phyloP scores from a whole-genome alignment of 2,113 vertebrate genomes.

The Paramisgurnus dabryanus region DNA sequence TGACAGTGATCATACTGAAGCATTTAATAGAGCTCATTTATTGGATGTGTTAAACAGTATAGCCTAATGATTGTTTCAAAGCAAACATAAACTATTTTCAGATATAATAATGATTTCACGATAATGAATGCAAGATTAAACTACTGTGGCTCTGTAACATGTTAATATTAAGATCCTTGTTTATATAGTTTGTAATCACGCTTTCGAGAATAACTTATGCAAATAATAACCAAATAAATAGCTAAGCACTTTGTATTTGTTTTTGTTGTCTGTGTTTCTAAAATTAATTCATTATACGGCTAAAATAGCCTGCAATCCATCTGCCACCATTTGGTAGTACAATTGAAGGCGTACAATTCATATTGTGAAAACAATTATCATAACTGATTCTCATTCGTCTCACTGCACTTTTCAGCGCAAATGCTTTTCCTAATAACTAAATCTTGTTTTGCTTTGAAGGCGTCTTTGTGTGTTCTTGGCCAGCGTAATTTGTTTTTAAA shows the following conservation, averaged over 20 bases:
- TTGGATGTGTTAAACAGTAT: not conserved
- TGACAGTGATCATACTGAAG: not conserved
- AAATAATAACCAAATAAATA: too few relatives aligned
- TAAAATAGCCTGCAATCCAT: not conserved
- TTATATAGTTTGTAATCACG: not conserved
- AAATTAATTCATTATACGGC: slow-evolving; percentile 1
- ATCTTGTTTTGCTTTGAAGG: slow-evolving; percentile 5
- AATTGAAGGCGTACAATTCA: not conserved
- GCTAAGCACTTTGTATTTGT: not conserved
- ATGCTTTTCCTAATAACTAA: not conserved
- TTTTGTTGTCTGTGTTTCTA: not conserved
- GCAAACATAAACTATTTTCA: not conserved
- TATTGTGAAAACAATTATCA: slow-evolving; percentile 1
- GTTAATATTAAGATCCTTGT: too few relatives aligned
- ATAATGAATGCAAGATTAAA: not conserved
- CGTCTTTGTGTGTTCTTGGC: slow-evolving; percentile 11
- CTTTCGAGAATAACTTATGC: not conserved
- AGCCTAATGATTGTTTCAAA: not conserved
- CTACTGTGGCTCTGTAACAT: too few relatives aligned
- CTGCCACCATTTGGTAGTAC: not conserved
- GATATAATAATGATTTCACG: too few relatives aligned
- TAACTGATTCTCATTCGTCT: slow-evolving; percentile 7
- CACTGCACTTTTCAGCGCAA: not conserved
- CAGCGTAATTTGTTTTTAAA: slow-evolving; percentile 11
- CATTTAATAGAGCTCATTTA: not conserved